Base-by-base conservation (phyloP, 2,113 vertebrate genomes). In the Cebidichthys violaceus region DNA sequence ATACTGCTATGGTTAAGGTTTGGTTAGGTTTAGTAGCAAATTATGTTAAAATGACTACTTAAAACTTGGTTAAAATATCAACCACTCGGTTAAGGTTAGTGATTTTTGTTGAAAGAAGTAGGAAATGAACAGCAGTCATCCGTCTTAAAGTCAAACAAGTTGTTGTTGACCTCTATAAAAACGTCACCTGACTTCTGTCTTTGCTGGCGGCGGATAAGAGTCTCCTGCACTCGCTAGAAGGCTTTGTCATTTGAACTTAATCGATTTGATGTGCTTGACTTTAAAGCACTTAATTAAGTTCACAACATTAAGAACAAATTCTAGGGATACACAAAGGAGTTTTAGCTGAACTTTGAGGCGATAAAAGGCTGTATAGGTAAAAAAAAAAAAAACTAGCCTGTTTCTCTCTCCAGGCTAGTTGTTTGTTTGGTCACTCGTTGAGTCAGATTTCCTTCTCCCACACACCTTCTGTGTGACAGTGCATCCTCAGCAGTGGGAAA, bases 401-500 rank as follows among this genome's bases (percentile, higher is more conserved):
- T 9, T n/a, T 75, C 20, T 77, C 35, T 69, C 54, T 70, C 31
- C 31, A 39, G 67, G 59, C 13, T 57, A 27, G n/a, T 57, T 85
- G 17, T 82, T 60, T 64, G 31, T 65, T 75, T 79, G 79, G 54
- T 79, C 81, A 79, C 41, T 59, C n/a, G 37, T 52, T 76, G 81
- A 83, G 60, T 79, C 67, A 73, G 27, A 72, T 59, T 70, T 88
- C 72, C 62, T 55, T 86, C 77, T 85, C 68, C 79, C 64, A 73
- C 80, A 79, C 86, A 81, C 77, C 75, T 83, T 89, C 71, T 62
- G 14, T 62, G 65, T 54, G 69, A 89, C 75, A 72, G 59, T 68
- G 41, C 50, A 57, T 85, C 70, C 88, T 87, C 85, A 69, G 76
- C 81, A 83, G 86, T 81, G 79, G 76, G 78, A 81, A 91, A 81